Evolutionary conservation across 2,888 invertebrate species (phyloP), one percentile per base, ranked within the genome.

Genomic region (Oscheius onirici): DNA sequence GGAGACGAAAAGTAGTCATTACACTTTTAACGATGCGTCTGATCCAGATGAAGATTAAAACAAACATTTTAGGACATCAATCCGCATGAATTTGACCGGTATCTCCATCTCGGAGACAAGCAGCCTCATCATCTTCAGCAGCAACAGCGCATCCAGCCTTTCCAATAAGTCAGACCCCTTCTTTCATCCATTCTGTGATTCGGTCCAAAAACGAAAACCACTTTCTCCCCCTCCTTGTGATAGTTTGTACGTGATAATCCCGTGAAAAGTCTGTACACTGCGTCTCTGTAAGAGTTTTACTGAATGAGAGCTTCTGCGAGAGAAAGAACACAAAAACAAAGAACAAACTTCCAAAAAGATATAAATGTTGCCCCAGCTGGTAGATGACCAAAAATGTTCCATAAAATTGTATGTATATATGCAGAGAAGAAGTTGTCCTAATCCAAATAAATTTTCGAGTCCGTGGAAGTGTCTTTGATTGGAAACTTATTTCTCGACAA

Each of bases 71-170:
- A 79, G 79, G 79, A 79, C 58, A 75, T 79, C 15, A 79, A 79
- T 69, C 79, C 79, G 3, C 69, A 72, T 13, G 79, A 79, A 58
- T 79, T 79, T 67, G 79, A 79, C 54, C 75, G 76, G 44, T 79
- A 79, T 63, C 67, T 79, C 0, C 75, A 77, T 24, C 71, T 79
- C 34, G 71, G 74, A 17, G 72, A 69, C 28, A 58, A 57, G 13
- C 55, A 57, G 17, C 41, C 28, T 17, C 66, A 66, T 8, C 63
- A 49, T 46, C 63, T 43, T 26, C 34, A 24, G 13, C 34, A 57
- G 15, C 68, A 51, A 22, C 52, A 55, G 54, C 49, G 49, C 20
- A 52, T 54, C 22, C 52, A 26, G 6, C 46, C 49, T 10, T 66
- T 66, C 43, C 66, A 66, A 34, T 66, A 66, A 26, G 20, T 11